Evolutionary conservation across 1,140 invertebrate genomes (phyloP), one percentile per base, ranked within the genome.

Genomic region (Pissodes strobi): DNA sequence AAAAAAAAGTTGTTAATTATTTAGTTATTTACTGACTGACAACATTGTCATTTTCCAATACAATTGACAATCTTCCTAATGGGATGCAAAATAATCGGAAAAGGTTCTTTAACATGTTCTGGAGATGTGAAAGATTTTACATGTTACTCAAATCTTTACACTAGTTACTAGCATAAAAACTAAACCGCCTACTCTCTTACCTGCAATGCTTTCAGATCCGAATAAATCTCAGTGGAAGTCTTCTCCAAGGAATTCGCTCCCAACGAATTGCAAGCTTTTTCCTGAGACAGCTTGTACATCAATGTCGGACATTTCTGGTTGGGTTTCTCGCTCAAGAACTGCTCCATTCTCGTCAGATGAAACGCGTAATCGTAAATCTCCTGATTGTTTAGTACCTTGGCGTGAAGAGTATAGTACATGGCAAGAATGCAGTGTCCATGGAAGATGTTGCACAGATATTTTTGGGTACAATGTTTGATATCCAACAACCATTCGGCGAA

Each of bases 391-490:
- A 77, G 48, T 39, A 67, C 69, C 57, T 73, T 75, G 1, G 76
- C 76, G 66, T 77, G 76, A 41, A 76, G 49, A 2, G 76, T 76
- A 68, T 93, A 91, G 72, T 91, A 65, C 85, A 94, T 89, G 5
- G 93, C 91, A 18, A 97, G 82, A 82, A 94, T 92, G 1, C 89
- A 89, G 76, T 97, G 94, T 0, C 94, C 94, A 72, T 94, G 91
- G 30, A 85, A 82, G 0, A 91, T 89, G 61, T 89, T 88, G 76
- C 94, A 97, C 38, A 97, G 81, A 78, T 94, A 98, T 71, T 94
- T 93, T 68, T 94, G 91, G 9, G 95, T 97, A 75, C 94, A 97
- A 73, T 97, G 94, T 79, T 98, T 98, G 0, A 97, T 94, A 79
- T 98, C 95, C 18, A 94, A 79, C 38, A 98, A 78, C 95, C 95